Conservation (phyloP, 2,797 vertebrate species). For the Pangasius larnaudii region DNA sequence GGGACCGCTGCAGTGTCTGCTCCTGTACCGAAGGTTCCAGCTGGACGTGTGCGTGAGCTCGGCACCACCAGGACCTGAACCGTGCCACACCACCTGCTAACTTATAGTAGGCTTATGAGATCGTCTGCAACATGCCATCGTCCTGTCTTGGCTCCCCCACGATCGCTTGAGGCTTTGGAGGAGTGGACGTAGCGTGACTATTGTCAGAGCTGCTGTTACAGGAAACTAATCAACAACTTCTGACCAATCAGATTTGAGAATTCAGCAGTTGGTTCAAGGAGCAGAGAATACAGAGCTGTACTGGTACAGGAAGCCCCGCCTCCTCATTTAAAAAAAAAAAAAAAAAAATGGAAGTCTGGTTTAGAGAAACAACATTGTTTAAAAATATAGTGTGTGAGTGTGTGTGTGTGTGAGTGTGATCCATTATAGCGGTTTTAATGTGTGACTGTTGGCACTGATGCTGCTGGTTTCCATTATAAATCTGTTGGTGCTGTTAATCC, state of each 20-base stretch:
- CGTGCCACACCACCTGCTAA: neutral
- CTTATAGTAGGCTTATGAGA: neutral
- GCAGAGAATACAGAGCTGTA: neutral
- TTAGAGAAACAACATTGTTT: neutral
- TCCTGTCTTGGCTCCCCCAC: neutral
- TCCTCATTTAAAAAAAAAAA: neutral
- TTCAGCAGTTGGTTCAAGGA: neutral
- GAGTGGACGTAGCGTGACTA: neutral
- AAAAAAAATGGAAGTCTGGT: neutral
- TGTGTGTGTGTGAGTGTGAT: neutral
- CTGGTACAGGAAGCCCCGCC: neutral
- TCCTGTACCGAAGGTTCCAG: neutral
- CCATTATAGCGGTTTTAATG: neutral
- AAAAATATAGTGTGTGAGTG: neutral
- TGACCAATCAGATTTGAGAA: neutral
- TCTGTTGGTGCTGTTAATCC: conserved; percentile 9
- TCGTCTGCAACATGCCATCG: neutral
- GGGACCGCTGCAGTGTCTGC: neutral
- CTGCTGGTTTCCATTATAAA: conserved; percentile 14
- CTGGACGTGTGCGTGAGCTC: neutral
- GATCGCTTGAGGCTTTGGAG: no score
- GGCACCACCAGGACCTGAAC: no score
- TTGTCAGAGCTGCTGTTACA: neutral
- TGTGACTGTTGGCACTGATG: neutral
- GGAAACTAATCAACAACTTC: neutral